Evolutionary conservation across 2,113 vertebrate species (phyloP), one percentile per base, ranked within the genome.

Genomic region (Alces alces): DNA sequence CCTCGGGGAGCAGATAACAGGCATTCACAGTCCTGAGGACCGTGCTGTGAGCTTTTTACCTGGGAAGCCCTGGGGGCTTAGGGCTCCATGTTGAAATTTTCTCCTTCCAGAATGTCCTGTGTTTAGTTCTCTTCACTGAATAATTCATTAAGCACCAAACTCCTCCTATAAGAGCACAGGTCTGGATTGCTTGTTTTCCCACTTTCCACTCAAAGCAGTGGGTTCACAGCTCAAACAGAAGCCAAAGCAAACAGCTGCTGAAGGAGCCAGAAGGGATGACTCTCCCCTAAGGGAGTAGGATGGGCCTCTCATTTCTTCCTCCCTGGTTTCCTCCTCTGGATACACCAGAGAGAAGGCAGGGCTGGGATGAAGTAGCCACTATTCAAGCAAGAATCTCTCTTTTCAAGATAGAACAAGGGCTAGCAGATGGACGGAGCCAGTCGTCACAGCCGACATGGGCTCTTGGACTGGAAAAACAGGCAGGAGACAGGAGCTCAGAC

Each of bases 1-100:
- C 78, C 54, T 82, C 58, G 3, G 61, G 93, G 58, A 88, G 52
- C 7, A 11, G 97, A 88, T 82, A 94, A 88, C 97, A 1, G 0
- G 89, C 96, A 95, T 89, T 89, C 92, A 93, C 95, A 58, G 19
- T 39, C 7, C 45, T 43, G 54, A 93, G 78, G 78, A 73, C 85
- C 43, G 16, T 33, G 78, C 61, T 52, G 78, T 83, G 66, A 90
- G 87, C 83, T 76, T 54, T 52, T 89, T 88, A 54, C 79, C 60
- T 55, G 70, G 96, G 90, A 93, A 55, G 58, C 39, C 52, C 17
- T 17, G 12, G 58, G 23, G 33, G 83, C 36, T 78, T 28, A 7
- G 21, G 25, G 64, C 70, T 93, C 55, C 83, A 23, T 23, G 55
- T 0, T 28, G n/a, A 90, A 70, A 90, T 55, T 36, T 28, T 52